Percentiles rank a stretch among this genome's conserved stretches.
Conservation (phyloP, 2,113 vertebrate species). For the Cheirogaleus medius region DNA sequence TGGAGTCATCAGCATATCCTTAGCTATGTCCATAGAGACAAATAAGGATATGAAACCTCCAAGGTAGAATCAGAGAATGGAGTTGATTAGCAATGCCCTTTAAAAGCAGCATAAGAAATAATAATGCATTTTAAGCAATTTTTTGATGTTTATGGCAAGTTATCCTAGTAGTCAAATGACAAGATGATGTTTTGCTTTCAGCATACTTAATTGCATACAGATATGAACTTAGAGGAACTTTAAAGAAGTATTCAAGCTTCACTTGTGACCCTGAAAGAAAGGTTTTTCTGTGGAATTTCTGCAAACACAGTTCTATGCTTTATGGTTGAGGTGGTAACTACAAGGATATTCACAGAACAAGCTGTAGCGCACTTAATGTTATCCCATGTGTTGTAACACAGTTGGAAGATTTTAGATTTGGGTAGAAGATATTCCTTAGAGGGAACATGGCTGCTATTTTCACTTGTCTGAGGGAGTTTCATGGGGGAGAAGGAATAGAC, state of each 20-base stretch:
- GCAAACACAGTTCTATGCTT: neutral
- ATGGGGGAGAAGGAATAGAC: neutral
- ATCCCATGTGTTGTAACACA: neutral
- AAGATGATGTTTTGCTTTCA: conserved; percentile 44
- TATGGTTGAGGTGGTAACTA: neutral
- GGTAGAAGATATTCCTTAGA: neutral
- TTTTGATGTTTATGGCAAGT: conserved; percentile 7
- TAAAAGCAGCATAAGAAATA: conserved; percentile 39
- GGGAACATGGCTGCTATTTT: neutral
- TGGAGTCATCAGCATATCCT: neutral
- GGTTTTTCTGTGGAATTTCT: neutral
- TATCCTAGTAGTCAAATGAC: conserved; percentile 46
- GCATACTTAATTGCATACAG: neutral
- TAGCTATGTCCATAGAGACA: neutral
- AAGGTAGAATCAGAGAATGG: neutral
- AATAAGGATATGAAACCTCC: neutral
- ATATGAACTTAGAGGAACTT: conserved; percentile 12
- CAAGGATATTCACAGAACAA: neutral
- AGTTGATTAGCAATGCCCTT: conserved; percentile 44
- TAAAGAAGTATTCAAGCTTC: neutral
- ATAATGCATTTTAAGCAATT: conserved; percentile 18
- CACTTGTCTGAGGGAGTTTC: neutral
- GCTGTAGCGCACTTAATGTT: neutral
- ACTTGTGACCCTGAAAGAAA: conserved; percentile 1
- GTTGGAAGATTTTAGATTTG: neutral